Percentiles rank a stretch among this genome's conserved stretches.
These are phyloP conservation scores for Equus quagga DNA, from an alignment of 2,113 vertebrate species.

Conservation along the genomic window DNA sequence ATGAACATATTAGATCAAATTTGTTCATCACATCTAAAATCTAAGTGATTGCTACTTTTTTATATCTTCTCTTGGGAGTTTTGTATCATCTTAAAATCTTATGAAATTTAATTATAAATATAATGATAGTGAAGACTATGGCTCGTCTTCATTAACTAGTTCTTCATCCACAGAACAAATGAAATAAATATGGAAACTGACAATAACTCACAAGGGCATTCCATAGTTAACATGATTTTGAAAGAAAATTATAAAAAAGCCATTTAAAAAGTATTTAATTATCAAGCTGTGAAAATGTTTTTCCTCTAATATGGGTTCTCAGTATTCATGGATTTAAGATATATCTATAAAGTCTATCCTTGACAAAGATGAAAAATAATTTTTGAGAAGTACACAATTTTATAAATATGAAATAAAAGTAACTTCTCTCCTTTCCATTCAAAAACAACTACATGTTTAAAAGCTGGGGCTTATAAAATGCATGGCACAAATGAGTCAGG, in stretches of 20 bases:
- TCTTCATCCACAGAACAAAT: background rate
- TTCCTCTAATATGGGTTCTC: background rate
- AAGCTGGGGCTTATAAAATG: background rate
- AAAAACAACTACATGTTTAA: background rate
- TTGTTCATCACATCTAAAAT: background rate
- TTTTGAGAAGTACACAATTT: background rate
- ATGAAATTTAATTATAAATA: background rate
- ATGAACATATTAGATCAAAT: background rate
- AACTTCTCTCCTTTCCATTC: background rate
- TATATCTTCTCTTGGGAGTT: background rate
- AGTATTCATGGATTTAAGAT: background rate
- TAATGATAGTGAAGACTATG: background rate
- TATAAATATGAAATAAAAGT: background rate
- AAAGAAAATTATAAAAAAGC: background rate
- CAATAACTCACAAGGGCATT: background rate
- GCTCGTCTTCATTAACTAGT: background rate
- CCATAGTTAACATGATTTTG: background rate
- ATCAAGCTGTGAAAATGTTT: background rate
- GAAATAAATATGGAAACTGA: background rate
- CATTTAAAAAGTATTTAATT: background rate
- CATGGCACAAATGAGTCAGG: background rate
- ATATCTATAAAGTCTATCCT: background rate
- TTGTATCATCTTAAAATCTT: background rate
- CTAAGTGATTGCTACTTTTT: background rate
- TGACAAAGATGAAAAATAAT: background rate